Percentiles rank a stretch among this genome's conserved stretches.
phyloP scores from a whole-genome alignment of 2,797 vertebrate species.

The Trematomus bernacchii region DNA sequence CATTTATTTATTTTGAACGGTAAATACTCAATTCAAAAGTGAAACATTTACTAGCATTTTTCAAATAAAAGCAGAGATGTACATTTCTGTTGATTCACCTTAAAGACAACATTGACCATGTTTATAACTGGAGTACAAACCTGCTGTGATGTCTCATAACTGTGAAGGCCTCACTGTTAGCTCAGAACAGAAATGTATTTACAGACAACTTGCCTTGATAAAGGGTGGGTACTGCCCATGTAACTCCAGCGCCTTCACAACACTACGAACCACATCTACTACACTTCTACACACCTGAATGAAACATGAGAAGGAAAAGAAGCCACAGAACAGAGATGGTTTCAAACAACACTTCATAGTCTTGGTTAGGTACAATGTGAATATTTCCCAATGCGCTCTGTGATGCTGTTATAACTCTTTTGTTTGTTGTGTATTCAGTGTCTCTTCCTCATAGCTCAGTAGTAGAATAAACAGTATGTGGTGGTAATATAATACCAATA shows the following conservation, averaged over 20 bases:
- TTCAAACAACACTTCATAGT: conserved; percentile 89
- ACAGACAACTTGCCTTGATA: conserved; percentile 93
- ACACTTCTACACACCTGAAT: conserved; percentile 97
- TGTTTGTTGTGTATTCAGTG: conserved; percentile 57
- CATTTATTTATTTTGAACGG: no score
- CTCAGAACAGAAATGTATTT: conserved; percentile 87
- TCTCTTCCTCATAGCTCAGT: conserved; percentile 76
- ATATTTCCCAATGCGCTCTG: conserved; percentile 89
- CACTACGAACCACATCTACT: conserved; percentile 96
- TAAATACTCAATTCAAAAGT: background rate
- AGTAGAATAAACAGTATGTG: conserved; percentile 55
- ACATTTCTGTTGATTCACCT: conserved; percentile 14
- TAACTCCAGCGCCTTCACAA: conserved; percentile 96
- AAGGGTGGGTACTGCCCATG: conserved; percentile 92
- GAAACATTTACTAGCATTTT: conserved; percentile 28
- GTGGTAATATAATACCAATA: conserved; percentile 55
- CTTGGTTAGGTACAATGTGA: conserved; percentile 82
- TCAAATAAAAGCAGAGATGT: conserved; percentile 25
- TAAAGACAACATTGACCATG: conserved; percentile 25
- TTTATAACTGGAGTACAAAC: conserved; percentile 86
- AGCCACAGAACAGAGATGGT: conserved; percentile 92
- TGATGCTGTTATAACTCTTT: conserved; percentile 46
- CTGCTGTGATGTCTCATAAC: conserved; percentile 85
- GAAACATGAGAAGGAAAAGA: conserved; percentile 92
- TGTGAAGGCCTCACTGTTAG: conserved; percentile 92